Evolutionary conservation across 2,888 invertebrate genomes (phyloP), one percentile per base, ranked within the genome.

Genomic region (Philonicus albiceps): DNA sequence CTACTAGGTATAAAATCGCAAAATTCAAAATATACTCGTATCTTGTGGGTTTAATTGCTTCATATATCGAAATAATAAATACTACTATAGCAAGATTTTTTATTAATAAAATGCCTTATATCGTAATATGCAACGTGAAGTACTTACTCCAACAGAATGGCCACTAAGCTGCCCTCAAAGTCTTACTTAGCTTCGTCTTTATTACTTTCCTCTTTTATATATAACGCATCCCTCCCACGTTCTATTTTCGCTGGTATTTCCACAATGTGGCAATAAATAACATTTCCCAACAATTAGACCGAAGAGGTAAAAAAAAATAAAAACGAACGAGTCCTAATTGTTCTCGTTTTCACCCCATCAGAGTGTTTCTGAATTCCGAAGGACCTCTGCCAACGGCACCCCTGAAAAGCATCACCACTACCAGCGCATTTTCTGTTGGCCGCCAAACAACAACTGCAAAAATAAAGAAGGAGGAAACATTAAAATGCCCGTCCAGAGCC

Each of bases 291-390:
- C 85, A 49, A 85, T 85, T 49, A 85, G 43, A 74, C 31, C 37
- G 31, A 55, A 19, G 49, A 37, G 37, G 83, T 37, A 83, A 64
- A 72, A n/a, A 31, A 83, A 83, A 87, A 80, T 85, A 78, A 85
- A 78, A 64, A 16, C 53, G 37, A 80, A 85, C 19, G 80, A 85
- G 78, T 87, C 85, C 80, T 87, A 87, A 87, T 87, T 85, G 85
- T 34, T 64, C 87, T 87, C 87, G 85, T 87, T 87, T 87, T 87
- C 85, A 85, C 87, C 87, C 85, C 87, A 87, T 86, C 86, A 84
- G 76, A 73, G 22, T 85, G 85, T 85, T 75, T 55, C 31, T 74
- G 31, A 72, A 43, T 85, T 85, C 64, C 49, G 27, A 27, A 37
- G 34, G 49, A 74, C 27, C 37, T 37, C 37, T 37, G 11, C 37